phyloP scores from a whole-genome alignment of 2,888 invertebrate genomes.

The Cancer borealis region DNA sequence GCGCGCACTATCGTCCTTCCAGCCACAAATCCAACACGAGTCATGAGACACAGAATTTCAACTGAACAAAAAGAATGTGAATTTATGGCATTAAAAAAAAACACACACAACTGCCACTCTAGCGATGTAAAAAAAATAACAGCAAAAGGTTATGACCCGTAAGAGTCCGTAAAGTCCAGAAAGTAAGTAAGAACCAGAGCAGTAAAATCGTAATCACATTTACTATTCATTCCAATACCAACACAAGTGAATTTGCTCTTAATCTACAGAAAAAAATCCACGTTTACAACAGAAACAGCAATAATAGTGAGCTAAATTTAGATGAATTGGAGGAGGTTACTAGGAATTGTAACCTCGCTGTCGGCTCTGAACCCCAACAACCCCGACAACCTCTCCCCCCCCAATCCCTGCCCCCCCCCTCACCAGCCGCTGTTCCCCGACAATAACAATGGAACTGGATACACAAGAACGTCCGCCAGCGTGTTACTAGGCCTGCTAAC shows the following conservation, averaged over 20 bases:
- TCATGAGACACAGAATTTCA: slow-evolving; percentile 27
- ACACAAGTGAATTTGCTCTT: not conserved
- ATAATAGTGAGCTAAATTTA: slow-evolving; percentile 14
- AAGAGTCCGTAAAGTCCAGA: not conserved
- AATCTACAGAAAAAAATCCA: not conserved
- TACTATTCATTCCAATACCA: not conserved
- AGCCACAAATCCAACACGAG: not conserved
- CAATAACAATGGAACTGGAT: slow-evolving; percentile 10
- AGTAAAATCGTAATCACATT: not conserved
- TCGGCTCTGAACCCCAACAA: not conserved
- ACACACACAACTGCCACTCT: not conserved
- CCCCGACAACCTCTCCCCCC: not conserved
- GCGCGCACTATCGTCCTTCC: not conserved
- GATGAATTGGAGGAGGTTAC: not conserved
- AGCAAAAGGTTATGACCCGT: not conserved
- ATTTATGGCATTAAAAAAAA: not conserved
- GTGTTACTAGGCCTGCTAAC: slow-evolving; percentile 38
- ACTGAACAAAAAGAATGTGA: slow-evolving; percentile 21
- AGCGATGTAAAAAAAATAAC: not conserved
- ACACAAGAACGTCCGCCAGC: slow-evolving; percentile 31
- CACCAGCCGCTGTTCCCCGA: not conserved
- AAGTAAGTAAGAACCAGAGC: not conserved
- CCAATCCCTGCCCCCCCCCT: not conserved
- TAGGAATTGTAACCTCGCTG: not conserved
- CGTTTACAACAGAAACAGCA: not conserved